A percentile compares a stretch with the other conserved stretches of the same genome.
Conservation (phyloP, 2,888 invertebrate genomes). For the Nematopogon swammerdamellus region DNA sequence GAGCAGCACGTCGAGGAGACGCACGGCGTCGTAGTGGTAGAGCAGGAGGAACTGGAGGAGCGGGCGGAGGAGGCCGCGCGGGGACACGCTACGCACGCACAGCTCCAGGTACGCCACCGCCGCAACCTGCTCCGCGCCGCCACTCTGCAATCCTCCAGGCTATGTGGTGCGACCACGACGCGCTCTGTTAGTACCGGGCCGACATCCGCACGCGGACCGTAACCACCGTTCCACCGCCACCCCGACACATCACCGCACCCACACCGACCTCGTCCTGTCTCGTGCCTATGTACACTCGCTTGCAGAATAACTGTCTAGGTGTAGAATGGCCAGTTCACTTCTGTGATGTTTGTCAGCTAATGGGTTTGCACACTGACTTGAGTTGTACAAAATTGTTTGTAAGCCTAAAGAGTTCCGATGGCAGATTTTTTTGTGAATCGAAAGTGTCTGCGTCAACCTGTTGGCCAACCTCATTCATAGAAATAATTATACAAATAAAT, state of each 20-base stretch:
- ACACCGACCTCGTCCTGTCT: no score
- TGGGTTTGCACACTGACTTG: no score
- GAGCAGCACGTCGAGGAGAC: slow-evolving; percentile 79
- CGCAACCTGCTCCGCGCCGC: slow-evolving; percentile 84
- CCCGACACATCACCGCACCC: neutral
- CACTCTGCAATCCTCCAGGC: slow-evolving; percentile 64
- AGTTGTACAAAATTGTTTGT: no score
- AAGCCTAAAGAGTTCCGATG: no score
- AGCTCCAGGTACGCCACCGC: slow-evolving; percentile 93
- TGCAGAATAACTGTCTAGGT: no score
- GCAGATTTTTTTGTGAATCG: no score
- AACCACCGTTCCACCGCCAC: neutral
- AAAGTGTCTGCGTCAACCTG: no score
- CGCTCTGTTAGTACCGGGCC: neutral
- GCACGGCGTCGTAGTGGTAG: slow-evolving; percentile 79
- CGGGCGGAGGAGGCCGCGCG: slow-evolving; percentile 77
- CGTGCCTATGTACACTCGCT: no score
- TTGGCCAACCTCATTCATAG: no score
- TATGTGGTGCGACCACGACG: neutral
- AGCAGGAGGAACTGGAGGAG: slow-evolving; percentile 82
- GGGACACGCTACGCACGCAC: slow-evolving; percentile 81
- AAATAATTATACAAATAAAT: no score
- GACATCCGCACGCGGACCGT: neutral
- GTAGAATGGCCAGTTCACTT: no score
- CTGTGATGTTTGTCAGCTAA: no score